Evolutionary conservation across 2,888 invertebrate species (phyloP).

Genomic region (Tuta absoluta): DNA sequence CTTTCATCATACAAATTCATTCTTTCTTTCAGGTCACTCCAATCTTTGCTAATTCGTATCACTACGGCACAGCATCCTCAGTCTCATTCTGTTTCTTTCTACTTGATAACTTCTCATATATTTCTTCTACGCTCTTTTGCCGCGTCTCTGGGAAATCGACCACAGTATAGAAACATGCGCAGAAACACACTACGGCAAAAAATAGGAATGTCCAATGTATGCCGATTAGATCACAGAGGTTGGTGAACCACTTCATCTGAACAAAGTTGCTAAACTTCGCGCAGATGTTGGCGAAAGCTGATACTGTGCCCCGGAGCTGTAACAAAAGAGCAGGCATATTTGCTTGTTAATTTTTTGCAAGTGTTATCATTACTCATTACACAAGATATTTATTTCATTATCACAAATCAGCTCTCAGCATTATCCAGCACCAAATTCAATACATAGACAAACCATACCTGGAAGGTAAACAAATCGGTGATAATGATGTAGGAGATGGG

Average conservation of each 20-base stretch:
- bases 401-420: too few species aligned
- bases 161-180: constrained; percentile 61
- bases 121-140: constrained; percentile 65
- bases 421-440: too few species aligned
- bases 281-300: constrained; percentile 69
- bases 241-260: constrained; percentile 74
- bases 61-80: constrained; percentile 26
- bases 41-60: neutral
- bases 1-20: neutral
- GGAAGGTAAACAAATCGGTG: constrained; percentile 72
- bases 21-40: neutral
- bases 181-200: constrained; percentile 64
- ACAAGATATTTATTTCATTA: too few species aligned
- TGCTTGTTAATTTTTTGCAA: neutral
- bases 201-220: constrained; percentile 73
- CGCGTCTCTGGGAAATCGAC: constrained; percentile 69
- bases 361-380: too few species aligned
- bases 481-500: constrained; percentile 75
- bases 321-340: constrained; percentile 34
- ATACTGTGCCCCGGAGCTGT: constrained; percentile 72
- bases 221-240: constrained; percentile 61
- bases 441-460: constrained; percentile 45
- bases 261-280: constrained; percentile 73
- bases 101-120: constrained; percentile 60
- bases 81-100: constrained; percentile 21